Conservation (phyloP, 2,797 vertebrate species). For the Gymnoscopelus microlampas region DNA sequence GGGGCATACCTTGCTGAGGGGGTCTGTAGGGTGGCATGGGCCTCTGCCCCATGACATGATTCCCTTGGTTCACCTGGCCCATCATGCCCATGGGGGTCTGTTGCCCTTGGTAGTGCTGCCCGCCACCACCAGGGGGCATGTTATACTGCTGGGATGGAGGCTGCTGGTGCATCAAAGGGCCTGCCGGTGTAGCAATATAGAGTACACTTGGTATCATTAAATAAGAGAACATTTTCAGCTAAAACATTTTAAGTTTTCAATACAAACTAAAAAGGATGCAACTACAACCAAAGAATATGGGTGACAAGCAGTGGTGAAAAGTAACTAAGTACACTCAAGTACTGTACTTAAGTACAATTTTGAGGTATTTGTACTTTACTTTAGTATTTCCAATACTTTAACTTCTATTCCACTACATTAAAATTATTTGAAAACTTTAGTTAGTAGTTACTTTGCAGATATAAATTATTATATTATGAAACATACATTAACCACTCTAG, state of each 20-base stretch:
- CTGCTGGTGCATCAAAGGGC: conserved; percentile 99
- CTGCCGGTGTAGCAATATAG: conserved; percentile 66
- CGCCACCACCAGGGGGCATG: conserved; percentile 92
- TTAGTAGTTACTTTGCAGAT: too few relatives aligned
- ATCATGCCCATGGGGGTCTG: conserved; percentile 98
- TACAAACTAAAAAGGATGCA: neutral
- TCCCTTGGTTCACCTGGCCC: conserved; percentile 95
- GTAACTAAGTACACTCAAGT: too few relatives aligned
- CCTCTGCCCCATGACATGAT: conserved; percentile 97
- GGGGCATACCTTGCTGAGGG: conserved; percentile 93
- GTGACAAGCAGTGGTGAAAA: too few relatives aligned
- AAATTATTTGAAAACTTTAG: too few relatives aligned
- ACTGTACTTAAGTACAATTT: too few relatives aligned
- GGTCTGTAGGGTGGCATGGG: conserved; percentile 98
- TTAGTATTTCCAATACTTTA: too few relatives aligned
- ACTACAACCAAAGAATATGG: too few relatives aligned
- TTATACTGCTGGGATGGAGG: conserved; percentile 96
- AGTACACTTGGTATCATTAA: conserved; percentile 18
- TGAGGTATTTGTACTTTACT: too few relatives aligned
- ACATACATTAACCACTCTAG: too few relatives aligned
- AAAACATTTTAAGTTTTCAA: neutral
- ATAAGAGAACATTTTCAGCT: neutral
- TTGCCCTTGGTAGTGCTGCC: conserved; percentile 97
- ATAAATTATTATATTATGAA: too few relatives aligned
- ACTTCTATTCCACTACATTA: too few relatives aligned